Percentiles rank a stretch among this genome's conserved stretches.
Conservation (phyloP, 2,113 vertebrate species). For the Acinonyx jubatus region DNA sequence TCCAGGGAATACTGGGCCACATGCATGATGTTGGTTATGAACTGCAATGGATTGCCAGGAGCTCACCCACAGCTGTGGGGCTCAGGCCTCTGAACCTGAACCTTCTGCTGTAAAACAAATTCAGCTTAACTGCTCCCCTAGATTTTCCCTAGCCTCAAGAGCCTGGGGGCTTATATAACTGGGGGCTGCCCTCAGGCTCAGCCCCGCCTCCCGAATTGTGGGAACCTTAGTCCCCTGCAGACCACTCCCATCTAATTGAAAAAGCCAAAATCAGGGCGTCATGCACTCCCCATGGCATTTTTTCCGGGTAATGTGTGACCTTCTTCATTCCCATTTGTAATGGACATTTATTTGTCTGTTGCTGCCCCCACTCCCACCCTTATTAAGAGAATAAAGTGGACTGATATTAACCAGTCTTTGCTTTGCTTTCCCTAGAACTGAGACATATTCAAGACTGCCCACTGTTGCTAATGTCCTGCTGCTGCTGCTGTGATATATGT, state of each 20-base stretch:
- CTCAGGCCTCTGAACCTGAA: fast-evolving
- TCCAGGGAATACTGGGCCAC: neutral
- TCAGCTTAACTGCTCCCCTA: neutral
- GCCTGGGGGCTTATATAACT: neutral
- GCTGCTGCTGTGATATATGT: neutral
- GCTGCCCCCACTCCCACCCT: no score
- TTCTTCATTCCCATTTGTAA: neutral
- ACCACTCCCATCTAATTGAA: neutral
- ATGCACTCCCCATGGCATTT: neutral
- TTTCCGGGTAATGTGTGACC: neutral
- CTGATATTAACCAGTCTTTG: neutral
- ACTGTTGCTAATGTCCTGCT: neutral
- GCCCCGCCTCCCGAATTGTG: neutral
- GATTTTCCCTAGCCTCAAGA: neutral
- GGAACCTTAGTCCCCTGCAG: neutral
- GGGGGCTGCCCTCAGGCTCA: neutral
- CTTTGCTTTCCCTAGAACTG: constrained; percentile 1
- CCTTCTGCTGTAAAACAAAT: neutral
- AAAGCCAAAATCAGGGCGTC: neutral
- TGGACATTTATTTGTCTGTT: neutral
- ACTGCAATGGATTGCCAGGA: neutral
- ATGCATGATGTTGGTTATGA: fast-evolving
- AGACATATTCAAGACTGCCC: neutral
- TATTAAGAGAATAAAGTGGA: neutral
- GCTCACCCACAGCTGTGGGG: neutral